Evolutionary conservation across 92 coral and sea anemone genomes (phyloP), one percentile per base, ranked within the genome.

Genomic region (Heliopora coerulea): DNA sequence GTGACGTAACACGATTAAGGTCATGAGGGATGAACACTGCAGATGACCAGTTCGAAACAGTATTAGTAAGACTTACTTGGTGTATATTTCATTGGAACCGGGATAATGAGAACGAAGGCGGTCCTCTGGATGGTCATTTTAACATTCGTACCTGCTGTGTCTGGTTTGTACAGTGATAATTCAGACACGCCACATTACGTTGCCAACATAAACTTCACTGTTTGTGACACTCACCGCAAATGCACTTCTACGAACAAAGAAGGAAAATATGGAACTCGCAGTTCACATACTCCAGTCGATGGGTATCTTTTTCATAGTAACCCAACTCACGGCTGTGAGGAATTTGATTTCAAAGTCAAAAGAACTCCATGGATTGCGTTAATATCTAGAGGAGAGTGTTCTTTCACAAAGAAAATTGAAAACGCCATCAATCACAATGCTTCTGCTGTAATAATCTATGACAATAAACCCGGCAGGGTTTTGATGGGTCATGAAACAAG

Each of bases 381-480:
- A 40, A 83, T 95, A n/a, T 49, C 46, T 44, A 65, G 99, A 41
- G 99, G 99, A 54, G 65, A 59, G 4, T 95, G 99, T 78, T 65
- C 68, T 1, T 95, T 95, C 65, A 79, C 78, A 25, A 61, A 74
- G 26, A 95, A 95, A 84, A 90, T 95, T 60, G 50, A 32, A 29
- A 95, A 95, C 78, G 97, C 99, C 48, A 66, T 50, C 69, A 85
- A 81, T 1, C 95, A 95, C 56, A 95, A 95, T 77, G 99, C 99
- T 12, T 80, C 88, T 25, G 96, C 97, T 39, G 89, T 88, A 21
- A 73, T 95, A 18, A 80, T 95, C 62, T 95, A 90, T 86, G 78
- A 88, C 73, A 49, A 58, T 27, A 57, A 80, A 23, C 46, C 78
- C 12, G 68, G 62, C 19, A 40, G 54, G 1, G 3, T 28, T 21